A percentile compares a stretch with the other conserved stretches of the same genome.
Conservation (phyloP, 2,797 vertebrate genomes). For the Orientallactaga sibirica region DNA sequence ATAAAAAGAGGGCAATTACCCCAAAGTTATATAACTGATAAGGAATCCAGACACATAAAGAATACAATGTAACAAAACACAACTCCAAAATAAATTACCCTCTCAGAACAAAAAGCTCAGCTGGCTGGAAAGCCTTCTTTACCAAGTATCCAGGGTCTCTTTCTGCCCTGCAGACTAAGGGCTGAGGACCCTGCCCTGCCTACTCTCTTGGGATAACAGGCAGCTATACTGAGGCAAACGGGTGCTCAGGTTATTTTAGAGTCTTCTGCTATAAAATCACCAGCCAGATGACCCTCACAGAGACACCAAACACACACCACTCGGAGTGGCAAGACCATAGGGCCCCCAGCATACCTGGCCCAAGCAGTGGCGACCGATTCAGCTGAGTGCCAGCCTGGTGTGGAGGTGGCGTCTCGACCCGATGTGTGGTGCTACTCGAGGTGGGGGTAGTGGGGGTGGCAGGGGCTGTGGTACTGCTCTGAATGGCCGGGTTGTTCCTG, state of each 20-base stretch:
- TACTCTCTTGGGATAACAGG: neutral
- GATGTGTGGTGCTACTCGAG: slow-evolving; percentile 88
- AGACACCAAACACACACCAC: fast-evolving
- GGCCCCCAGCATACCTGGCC: slow-evolving; percentile 92
- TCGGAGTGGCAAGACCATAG: neutral
- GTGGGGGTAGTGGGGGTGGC: slow-evolving; percentile 90
- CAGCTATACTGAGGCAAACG: neutral
- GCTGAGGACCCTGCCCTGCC: neutral
- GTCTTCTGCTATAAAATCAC: neutral
- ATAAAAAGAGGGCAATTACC: neutral
- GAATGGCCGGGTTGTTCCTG: slow-evolving; percentile 94
- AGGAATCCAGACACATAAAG: neutral
- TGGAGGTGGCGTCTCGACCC: slow-evolving; percentile 90
- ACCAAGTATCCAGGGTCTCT: neutral
- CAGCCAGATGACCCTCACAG: fast-evolving
- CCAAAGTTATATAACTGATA: neutral
- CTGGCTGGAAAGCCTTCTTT: neutral
- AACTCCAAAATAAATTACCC: neutral
- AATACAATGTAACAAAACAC: neutral
- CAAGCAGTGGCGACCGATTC: slow-evolving; percentile 93
- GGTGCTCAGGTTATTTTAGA: neutral
- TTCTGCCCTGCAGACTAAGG: neutral
- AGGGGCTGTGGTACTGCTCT: slow-evolving; percentile 90
- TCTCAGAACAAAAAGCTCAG: neutral
- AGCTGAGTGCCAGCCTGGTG: slow-evolving; percentile 93